phyloP scores from a whole-genome alignment of 1,140 invertebrate genomes.

The Drosophila lacertosa region DNA sequence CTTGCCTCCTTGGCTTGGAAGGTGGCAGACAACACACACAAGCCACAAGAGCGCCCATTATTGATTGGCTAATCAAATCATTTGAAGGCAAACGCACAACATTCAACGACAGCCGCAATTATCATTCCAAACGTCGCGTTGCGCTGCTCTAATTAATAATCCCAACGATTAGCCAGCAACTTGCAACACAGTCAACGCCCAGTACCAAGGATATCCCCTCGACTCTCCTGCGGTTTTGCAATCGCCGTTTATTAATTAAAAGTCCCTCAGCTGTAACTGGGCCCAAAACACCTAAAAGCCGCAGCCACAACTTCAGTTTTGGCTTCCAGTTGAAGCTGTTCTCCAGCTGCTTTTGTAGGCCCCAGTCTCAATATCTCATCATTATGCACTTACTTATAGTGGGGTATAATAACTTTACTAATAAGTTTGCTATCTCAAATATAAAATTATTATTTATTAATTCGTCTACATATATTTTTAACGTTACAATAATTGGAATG shows the following conservation, averaged over 20 bases:
- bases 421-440: background rate
- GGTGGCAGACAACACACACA: slow-evolving; percentile 14
- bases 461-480: no score
- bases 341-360: slow-evolving; percentile 12
- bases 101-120: slow-evolving; percentile 75
- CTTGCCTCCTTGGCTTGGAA: no score
- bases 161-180: slow-evolving; percentile 66
- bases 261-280: slow-evolving; percentile 59
- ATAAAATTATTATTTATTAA: no score
- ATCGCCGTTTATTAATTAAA: slow-evolving; percentile 72
- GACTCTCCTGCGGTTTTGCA: slow-evolving; percentile 44
- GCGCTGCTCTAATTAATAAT: slow-evolving; percentile 79
- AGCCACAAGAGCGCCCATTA: slow-evolving; percentile 54
- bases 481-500: no score
- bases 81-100: slow-evolving; percentile 51
- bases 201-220: slow-evolving; percentile 5
- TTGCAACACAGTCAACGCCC: slow-evolving; percentile 1
- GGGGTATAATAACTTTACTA: background rate
- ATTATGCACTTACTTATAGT: slow-evolving; percentile 6
- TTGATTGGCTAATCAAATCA: slow-evolving; percentile 83
- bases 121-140: slow-evolving; percentile 74
- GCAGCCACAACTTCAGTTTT: slow-evolving; percentile 1
- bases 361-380: slow-evolving; percentile 14
- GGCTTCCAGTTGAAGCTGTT: slow-evolving; percentile 7
- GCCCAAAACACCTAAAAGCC: slow-evolving; percentile 7